Evolutionary conservation across 2,888 invertebrate species (phyloP).

Genomic region (Sarcophaga carnaria): DNA sequence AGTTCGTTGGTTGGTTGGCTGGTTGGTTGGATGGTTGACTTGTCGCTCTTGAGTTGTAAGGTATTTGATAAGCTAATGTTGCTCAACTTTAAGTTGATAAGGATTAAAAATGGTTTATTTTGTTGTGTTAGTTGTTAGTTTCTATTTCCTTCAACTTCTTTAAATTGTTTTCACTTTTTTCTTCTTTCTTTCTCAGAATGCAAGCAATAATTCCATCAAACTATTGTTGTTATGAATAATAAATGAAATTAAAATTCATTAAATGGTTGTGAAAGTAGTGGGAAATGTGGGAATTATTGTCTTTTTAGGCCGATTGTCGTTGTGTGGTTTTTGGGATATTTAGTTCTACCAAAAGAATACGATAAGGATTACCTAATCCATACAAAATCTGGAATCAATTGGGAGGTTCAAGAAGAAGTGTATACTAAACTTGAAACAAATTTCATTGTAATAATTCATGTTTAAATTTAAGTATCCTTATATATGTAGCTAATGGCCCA

Average conservation of each 20-base stretch:
- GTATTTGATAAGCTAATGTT: slow-evolving; percentile 28
- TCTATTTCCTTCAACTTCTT: background rate
- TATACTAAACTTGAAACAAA: too few species aligned
- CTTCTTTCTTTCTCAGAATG: background rate
- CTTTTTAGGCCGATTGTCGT: too few species aligned
- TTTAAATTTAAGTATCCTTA: too few species aligned
- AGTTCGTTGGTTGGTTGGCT: background rate
- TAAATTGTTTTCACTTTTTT: background rate
- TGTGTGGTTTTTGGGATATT: too few species aligned
- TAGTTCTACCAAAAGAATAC: too few species aligned
- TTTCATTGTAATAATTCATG: too few species aligned
- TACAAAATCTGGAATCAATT: too few species aligned
- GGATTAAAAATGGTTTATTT: slow-evolving; percentile 11
- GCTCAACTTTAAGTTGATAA: background rate
- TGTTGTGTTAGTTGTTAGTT: background rate
- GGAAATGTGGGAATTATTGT: too few species aligned
- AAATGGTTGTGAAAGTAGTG: background rate
- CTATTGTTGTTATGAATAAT: background rate
- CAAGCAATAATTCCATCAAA: background rate
- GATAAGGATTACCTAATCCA: too few species aligned
- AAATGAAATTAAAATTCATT: slow-evolving; percentile 18
- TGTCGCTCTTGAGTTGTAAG: background rate
- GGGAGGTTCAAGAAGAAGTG: too few species aligned
- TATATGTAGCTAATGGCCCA: too few species aligned
- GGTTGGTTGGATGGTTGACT: background rate